phyloP scores from a whole-genome alignment of 2,888 invertebrate species.

The Morpho achilles region DNA sequence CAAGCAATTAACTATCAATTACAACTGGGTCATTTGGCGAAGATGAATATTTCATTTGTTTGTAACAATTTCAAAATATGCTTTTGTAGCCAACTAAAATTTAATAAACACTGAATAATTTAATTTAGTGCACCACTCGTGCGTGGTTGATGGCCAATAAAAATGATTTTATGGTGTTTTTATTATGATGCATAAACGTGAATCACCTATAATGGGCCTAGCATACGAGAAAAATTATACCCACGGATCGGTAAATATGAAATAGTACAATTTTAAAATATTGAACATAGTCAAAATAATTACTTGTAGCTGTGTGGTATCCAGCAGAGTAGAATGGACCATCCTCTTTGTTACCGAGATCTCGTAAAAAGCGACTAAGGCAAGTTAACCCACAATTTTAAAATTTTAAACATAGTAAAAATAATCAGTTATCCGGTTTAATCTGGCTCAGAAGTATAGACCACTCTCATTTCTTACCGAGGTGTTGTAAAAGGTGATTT shows the following conservation, averaged over 20 bases:
- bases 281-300: slow-evolving; percentile 38
- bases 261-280: slow-evolving; percentile 41
- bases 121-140: slow-evolving; percentile 66
- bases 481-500: too few species aligned
- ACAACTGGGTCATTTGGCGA: slow-evolving; percentile 53
- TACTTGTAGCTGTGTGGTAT: slow-evolving; percentile 26
- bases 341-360: too few species aligned
- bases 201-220: slow-evolving; percentile 64
- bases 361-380: too few species aligned
- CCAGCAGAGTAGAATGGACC: too few species aligned
- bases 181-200: slow-evolving; percentile 76
- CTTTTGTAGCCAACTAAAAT: slow-evolving; percentile 65
- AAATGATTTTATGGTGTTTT: slow-evolving; percentile 71
- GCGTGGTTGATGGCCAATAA: slow-evolving; percentile 74
- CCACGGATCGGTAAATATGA: slow-evolving; percentile 46
- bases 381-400: slow-evolving; percentile 32
- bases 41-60: slow-evolving; percentile 49
- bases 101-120: slow-evolving; percentile 75
- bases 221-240: slow-evolving; percentile 47
- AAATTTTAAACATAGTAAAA: slow-evolving; percentile 31
- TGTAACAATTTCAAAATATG: slow-evolving; percentile 62
- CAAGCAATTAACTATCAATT: slow-evolving; percentile 32
- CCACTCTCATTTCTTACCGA: too few species aligned
- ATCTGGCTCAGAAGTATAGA: too few species aligned
- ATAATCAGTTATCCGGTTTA: too few species aligned